These are phyloP conservation scores for Pristiophorus japonicus DNA, from an alignment of 2,113 vertebrate species.

Conservation along the genomic window DNA sequence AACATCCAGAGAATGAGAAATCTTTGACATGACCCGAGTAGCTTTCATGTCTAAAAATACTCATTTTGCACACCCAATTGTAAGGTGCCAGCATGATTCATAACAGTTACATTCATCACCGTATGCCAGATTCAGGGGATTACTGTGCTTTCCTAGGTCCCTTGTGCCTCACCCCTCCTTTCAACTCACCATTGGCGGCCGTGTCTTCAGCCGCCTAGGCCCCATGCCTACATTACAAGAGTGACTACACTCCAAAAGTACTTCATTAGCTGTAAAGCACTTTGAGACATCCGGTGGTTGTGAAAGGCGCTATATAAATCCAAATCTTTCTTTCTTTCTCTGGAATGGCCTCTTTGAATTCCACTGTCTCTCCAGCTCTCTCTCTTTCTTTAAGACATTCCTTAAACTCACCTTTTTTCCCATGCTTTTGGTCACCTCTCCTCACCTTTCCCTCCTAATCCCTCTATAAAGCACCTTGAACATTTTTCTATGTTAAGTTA, in stretches of 20 bases:
- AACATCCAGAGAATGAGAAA: not conserved
- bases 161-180: no score
- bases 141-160: not conserved
- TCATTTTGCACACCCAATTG: not conserved
- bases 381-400: not conserved
- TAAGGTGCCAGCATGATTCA: constrained; percentile 3
- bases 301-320: no score
- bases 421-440: not conserved
- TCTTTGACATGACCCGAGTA: not conserved
- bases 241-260: no score
- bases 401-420: not conserved
- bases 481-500: not conserved
- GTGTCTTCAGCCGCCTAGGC: not conserved
- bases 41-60: constrained; percentile 5
- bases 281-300: no score
- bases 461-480: not conserved
- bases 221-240: no score
- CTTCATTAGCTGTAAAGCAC: no score
- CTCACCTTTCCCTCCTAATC: not conserved
- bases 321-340: no score
- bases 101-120: not conserved
- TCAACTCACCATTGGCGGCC: not conserved
- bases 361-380: not conserved
- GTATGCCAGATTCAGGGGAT: no score
- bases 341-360: not conserved